Conservation (phyloP, 2,113 vertebrate species). For the Cyanocitta stelleri region DNA sequence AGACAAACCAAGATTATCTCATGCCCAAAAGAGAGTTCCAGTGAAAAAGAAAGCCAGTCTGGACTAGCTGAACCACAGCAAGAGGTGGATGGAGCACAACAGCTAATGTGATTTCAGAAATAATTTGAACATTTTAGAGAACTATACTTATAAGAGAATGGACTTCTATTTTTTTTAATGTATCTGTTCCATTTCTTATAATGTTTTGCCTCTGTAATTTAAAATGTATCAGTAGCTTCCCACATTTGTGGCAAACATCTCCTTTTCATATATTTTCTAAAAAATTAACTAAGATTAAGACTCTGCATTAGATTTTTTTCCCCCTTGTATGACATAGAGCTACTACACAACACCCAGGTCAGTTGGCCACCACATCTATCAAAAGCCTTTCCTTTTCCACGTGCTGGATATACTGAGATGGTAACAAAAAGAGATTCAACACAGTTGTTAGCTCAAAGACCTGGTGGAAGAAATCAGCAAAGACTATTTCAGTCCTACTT, state of each 20-base stretch:
- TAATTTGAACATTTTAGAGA: background rate
- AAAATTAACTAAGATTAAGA: background rate
- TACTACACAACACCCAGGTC: background rate
- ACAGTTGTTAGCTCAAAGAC: background rate
- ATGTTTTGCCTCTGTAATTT: background rate
- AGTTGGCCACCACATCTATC: background rate
- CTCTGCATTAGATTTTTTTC: fast-evolving
- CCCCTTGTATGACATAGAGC: background rate
- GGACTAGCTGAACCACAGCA: background rate
- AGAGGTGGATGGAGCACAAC: background rate
- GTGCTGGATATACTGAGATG: background rate
- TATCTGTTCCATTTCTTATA: background rate
- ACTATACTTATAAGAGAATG: background rate
- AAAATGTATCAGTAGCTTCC: background rate
- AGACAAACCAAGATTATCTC: background rate
- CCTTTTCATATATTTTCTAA: background rate
- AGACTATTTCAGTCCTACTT: background rate
- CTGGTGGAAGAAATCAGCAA: background rate
- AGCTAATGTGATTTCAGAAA: background rate
- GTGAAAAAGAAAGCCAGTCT: background rate
- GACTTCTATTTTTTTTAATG: background rate
- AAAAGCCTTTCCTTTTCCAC: background rate
- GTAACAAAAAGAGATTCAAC: background rate
- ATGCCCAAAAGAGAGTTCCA: background rate
- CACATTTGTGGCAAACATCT: background rate